Evolutionary conservation across 1,140 invertebrate genomes (phyloP), one percentile per base, ranked within the genome.

Genomic region (Tachypleus tridentatus): DNA sequence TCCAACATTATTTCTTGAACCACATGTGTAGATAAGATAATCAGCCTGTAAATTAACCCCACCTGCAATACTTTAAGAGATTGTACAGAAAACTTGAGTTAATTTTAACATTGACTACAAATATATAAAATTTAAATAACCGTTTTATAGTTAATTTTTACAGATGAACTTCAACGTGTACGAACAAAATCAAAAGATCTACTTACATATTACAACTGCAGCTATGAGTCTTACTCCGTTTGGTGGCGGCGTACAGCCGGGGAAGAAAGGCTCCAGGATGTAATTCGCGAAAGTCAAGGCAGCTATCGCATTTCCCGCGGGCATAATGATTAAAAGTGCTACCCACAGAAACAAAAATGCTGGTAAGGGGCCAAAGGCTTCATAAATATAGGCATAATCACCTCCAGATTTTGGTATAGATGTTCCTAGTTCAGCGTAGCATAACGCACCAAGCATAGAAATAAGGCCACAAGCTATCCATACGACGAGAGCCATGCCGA

Each of bases 341-440:
- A 95, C 78, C 95, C 96, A 99, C 3, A 98, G 81, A 67, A 53
- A 74, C 72, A 72, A 5, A 60, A 60, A 69, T 7, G 59, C 47
- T n/a, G 53, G 64, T 4, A 71, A 54, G 6, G 64, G 61, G 48
- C 60, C 60, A 60, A 64, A 71, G 11, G 51, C 50, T 5, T 48
- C 53, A 3, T 72, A 84, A 52, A 98, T 93, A 74, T 98, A 98
- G 0, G 91, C 90, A 76, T 98, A 98, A 80, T 98, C 95, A 3
- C 93, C 94, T 3, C 95, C 95, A 7, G 91, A 95, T 75, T 93
- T 92, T 4, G 78, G 73, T 50, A 84, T 81, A 59, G 78, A 84
- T 77, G 90, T 83, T 82, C 95, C 96, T 61, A 99, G 80, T 84
- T 99, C 96, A 0, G 94, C 93, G 76, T 98, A 98, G 74, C 94